Percentiles rank a stretch among this genome's conserved stretches.
These are phyloP conservation scores for Carcina quercana DNA, from an alignment of 2,888 invertebrate genomes.

Conservation along the genomic window DNA sequence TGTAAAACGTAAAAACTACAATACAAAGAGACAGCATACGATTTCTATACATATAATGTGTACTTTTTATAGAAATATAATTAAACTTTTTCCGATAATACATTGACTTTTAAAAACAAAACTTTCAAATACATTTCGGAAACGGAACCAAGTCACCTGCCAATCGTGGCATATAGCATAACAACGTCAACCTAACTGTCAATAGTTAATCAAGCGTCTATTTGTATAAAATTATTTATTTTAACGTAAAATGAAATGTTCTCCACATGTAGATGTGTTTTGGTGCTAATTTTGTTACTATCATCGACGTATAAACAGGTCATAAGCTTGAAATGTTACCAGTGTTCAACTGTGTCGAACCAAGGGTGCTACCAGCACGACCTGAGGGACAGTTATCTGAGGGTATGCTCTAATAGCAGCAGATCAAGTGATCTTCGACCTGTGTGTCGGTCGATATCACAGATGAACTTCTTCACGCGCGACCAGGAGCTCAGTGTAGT, in stretches of 20 bases:
- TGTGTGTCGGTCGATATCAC: constrained; percentile 47
- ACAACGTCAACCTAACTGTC: too few relatives aligned
- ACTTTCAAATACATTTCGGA: too few relatives aligned
- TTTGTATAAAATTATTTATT: neutral
- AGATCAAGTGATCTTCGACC: constrained; percentile 17
- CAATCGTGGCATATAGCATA: too few relatives aligned
- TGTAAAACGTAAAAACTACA: too few relatives aligned
- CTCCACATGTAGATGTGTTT: constrained; percentile 9
- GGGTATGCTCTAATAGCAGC: constrained; percentile 29
- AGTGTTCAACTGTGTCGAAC: constrained; percentile 37
- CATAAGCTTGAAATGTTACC: constrained; percentile 47
- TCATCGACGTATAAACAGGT: constrained; percentile 22
- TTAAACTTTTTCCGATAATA: too few relatives aligned
- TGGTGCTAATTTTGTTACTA: constrained; percentile 19
- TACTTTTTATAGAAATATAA: too few relatives aligned
- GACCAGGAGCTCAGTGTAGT: constrained; percentile 38
- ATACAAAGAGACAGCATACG: too few relatives aligned
- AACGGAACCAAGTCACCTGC: too few relatives aligned
- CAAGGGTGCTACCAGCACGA: constrained; percentile 40
- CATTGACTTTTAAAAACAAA: too few relatives aligned
- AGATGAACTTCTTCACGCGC: constrained; percentile 45
- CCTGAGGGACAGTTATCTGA: constrained; percentile 33
- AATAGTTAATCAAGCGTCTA: too few relatives aligned
- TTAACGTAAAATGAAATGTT: constrained; percentile 27
- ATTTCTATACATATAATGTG: too few relatives aligned